A percentile compares a stretch with the other conserved stretches of the same genome.
phyloP scores from a whole-genome alignment of 2,888 invertebrate species.

The Drosophila melanocephala region DNA sequence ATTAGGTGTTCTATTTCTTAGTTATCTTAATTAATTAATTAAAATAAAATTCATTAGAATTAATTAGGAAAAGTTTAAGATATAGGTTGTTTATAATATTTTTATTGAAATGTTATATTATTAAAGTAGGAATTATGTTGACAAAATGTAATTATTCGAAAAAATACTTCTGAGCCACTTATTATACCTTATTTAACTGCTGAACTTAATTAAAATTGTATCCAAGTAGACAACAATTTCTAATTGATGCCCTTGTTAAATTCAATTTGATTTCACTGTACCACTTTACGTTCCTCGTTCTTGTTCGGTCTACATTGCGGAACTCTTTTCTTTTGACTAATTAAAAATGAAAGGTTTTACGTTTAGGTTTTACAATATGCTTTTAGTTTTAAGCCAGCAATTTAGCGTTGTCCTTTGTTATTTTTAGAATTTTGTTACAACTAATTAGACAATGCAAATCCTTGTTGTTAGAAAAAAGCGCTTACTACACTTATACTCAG shows the following conservation, averaged over 20 bases:
- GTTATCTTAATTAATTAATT: neutral
- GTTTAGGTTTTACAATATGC: constrained; percentile 31
- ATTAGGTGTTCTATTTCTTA: neutral
- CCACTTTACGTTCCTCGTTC: neutral
- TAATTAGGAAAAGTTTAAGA: neutral
- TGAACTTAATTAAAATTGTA: neutral
- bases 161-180: neutral
- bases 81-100: neutral
- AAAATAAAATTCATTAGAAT: neutral
- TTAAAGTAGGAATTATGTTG: neutral
- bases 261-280: constrained; percentile 10
- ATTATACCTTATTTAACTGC: neutral
- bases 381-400: constrained; percentile 45
- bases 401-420: constrained; percentile 30
- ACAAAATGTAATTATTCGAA: neutral
- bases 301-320: constrained; percentile 5
- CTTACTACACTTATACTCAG: neutral
- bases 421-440: constrained; percentile 36
- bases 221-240: neutral
- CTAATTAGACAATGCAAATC: constrained; percentile 52
- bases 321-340: constrained; percentile 35
- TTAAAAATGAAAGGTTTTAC: constrained; percentile 42
- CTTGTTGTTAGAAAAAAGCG: neutral
- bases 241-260: neutral
- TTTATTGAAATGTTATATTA: neutral